phyloP scores from a whole-genome alignment of 1,140 invertebrate genomes.

The Protaetia brevitarsis region DNA sequence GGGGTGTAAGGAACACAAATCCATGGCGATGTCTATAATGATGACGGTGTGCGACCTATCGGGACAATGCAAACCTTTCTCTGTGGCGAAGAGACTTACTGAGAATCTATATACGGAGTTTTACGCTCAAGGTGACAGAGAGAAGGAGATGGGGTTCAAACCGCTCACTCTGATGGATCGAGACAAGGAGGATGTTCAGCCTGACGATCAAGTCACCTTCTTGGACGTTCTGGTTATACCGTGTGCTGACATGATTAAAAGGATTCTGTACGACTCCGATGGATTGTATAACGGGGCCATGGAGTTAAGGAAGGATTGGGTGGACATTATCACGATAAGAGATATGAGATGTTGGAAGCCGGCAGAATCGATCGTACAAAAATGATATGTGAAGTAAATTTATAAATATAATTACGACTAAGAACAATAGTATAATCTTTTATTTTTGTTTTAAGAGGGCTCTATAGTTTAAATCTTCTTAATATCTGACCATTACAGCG shows the following conservation, averaged over 20 bases:
- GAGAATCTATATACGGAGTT: slow-evolving; percentile 47
- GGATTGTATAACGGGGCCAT: background rate
- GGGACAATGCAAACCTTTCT: slow-evolving; percentile 52
- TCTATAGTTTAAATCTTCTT: too few relatives aligned
- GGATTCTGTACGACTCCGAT: background rate
- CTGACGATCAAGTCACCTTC: slow-evolving; percentile 54
- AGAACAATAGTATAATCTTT: too few relatives aligned
- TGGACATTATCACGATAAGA: background rate
- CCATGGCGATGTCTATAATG: slow-evolving; percentile 50
- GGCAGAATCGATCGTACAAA: background rate
- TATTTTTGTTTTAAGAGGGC: too few relatives aligned
- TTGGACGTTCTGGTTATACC: slow-evolving; percentile 52
- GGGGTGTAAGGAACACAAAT: slow-evolving; percentile 45
- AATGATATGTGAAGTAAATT: too few relatives aligned
- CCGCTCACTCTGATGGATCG: slow-evolving; percentile 55
- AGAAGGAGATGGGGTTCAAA: slow-evolving; percentile 51
- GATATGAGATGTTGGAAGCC: background rate
- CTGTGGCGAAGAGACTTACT: slow-evolving; percentile 48
- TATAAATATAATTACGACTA: too few relatives aligned
- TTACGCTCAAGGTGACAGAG: slow-evolving; percentile 49
- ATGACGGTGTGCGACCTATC: slow-evolving; percentile 56
- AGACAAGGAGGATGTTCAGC: slow-evolving; percentile 47
- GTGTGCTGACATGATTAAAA: slow-evolving; percentile 43
- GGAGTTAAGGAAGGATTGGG: background rate
- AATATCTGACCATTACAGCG: too few relatives aligned